Base-by-base conservation (phyloP, 1,140 invertebrate genomes). In the Microplitis demolitor region DNA sequence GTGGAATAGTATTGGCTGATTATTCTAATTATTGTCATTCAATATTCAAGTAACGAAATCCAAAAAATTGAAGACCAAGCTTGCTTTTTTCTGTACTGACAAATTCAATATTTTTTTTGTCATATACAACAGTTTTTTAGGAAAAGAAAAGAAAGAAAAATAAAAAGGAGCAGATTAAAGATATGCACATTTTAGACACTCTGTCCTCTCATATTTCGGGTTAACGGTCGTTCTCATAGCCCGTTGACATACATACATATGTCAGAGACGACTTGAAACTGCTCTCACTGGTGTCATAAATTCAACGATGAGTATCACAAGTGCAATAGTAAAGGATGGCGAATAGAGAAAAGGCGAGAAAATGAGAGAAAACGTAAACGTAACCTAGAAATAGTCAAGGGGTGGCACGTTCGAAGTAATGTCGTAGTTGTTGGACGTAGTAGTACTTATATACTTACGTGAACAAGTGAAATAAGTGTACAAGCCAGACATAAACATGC, bases 231-330 rank as follows among this genome's bases (percentile, higher is more conserved):
- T 56, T 67, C 66, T 67, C 13, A 54, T 37, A 39, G 50, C 51
- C 33, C 13, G 33, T 67, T 70, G 68, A 62, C 68, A 70, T 45
- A 70, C 58, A 71, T 63, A 50, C 64, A 71, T 64, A 35, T 68
- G 63, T 71, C 45, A 53, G 34, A 33, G n/a, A 58, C 60, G 6
- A 58, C 35, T 16, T 3, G 16, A 62, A 73, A 73, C 72, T 73
- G 37, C 66, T 31, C 66, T 69, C 61, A 45, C 64, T 35, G 66
- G 72, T 45, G 33, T 67, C 63, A 71, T 74, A 74, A 74, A 71
- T 71, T 73, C 50, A 69, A 62, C 66, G 24, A 66, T 45, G 39
- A 31, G 9, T 60, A 33, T 60, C 9, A 54, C 53, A 16, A 54
- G 53, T 14, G 53, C 13, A 16, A 54, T n/a, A 14, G 16, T 54